These are phyloP conservation scores for Ryuthela nishihirai DNA, from an alignment of 2,888 invertebrate genomes.

Conservation along the genomic window DNA sequence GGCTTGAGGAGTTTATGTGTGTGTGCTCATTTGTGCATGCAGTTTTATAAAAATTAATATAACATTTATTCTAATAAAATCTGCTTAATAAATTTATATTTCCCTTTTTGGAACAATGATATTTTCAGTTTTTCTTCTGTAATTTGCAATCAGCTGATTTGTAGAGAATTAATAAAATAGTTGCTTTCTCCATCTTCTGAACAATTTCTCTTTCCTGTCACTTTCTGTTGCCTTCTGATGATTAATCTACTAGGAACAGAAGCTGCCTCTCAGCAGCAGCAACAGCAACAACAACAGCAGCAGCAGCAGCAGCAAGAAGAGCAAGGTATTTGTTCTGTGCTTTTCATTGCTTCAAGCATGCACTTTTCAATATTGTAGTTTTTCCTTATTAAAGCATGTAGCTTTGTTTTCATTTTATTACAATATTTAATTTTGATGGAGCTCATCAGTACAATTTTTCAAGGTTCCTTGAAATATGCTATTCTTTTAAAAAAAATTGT, in stretches of 20 bases:
- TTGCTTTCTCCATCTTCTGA: slow-evolving; percentile 8
- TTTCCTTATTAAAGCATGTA: background rate
- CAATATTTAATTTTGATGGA: no score
- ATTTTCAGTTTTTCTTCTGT: no score
- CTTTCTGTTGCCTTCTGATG: slow-evolving; percentile 8
- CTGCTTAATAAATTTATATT: no score
- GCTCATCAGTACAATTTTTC: no score
- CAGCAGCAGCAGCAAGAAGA: slow-evolving; percentile 29
- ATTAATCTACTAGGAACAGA: slow-evolving; percentile 27
- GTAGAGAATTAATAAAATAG: background rate
- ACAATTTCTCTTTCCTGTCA: background rate
- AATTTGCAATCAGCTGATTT: background rate
- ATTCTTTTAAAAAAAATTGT: no score
- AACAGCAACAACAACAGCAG: slow-evolving; percentile 15
- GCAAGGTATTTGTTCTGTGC: slow-evolving; percentile 19
- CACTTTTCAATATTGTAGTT: background rate
- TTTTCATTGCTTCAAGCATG: background rate
- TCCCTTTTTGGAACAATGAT: no score
- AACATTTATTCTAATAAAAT: no score
- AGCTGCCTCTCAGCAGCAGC: slow-evolving; percentile 33
- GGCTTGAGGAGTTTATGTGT: no score
- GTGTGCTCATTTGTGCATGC: no score
- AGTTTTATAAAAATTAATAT: no score
- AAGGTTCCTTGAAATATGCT: no score
- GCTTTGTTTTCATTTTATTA: background rate